Percentiles rank a stretch among this genome's conserved stretches.
Evolutionary conservation across 2,888 invertebrate species (phyloP).

Genomic region (Slavum lentiscoides): DNA sequence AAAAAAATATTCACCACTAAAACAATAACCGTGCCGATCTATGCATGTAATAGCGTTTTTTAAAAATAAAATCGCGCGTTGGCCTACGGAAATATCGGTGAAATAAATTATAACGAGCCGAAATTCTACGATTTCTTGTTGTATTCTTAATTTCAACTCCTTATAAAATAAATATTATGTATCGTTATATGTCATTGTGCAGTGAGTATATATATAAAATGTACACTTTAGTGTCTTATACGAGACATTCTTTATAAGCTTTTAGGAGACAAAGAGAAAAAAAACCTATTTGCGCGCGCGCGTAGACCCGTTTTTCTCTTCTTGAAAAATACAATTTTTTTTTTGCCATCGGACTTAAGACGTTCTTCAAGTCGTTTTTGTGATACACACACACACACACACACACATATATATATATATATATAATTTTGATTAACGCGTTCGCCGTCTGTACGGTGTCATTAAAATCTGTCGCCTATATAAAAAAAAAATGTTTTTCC

Average conservation of each 20-base stretch:
- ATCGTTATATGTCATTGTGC: too few species aligned
- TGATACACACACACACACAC: not conserved
- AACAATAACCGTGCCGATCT: too few species aligned
- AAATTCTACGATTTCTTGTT: too few species aligned
- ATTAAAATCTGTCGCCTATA: conserved; percentile 27
- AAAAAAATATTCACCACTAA: too few species aligned
- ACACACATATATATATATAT: too few species aligned
- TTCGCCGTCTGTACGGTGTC: conserved; percentile 20
- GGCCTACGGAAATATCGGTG: too few species aligned
- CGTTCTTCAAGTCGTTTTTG: conserved; percentile 15
- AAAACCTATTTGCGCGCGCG: not conserved
- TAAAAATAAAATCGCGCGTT: too few species aligned
- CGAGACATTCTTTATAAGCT: not conserved
- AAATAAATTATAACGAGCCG: too few species aligned
- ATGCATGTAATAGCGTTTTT: too few species aligned
- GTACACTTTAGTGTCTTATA: not conserved
- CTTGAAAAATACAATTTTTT: conserved; percentile 31
- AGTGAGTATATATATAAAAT: not conserved
- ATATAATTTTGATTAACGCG: conserved; percentile 44
- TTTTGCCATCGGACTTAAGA: not conserved
- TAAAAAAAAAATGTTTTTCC: conserved; percentile 4
- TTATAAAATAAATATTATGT: not conserved
- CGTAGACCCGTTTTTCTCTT: not conserved
- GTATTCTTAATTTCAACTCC: not conserved
- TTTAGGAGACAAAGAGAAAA: not conserved